Evolutionary conservation across 1,140 invertebrate species (phyloP), one percentile per base, ranked within the genome.

Genomic region (Drosophila elegans): DNA sequence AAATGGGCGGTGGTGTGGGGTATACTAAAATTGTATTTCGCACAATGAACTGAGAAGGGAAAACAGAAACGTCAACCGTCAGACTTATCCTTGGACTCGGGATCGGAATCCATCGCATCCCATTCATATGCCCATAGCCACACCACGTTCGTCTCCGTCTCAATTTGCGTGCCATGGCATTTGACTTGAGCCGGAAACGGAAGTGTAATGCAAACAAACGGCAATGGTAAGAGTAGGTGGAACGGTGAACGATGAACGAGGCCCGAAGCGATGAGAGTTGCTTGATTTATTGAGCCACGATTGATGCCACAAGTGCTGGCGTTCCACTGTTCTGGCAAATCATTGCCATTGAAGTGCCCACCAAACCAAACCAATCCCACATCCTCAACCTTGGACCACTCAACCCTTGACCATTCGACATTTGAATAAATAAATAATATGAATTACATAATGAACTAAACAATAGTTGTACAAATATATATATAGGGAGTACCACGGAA

Each of bases 221-320:
- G 52, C 36, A 21, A 6, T 71, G 52, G 38, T 44, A 36, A 39
- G 29, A 44, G 60, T 42, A 71, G 32, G 34, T 32, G 13, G 36
- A 46, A 44, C 27, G 38, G 29, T 34, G 42, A 48, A 51, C 13
- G 29, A 12, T 16, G 64, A 39, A 48, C 46, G 13, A 66, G 74
- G 66, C 49, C 54, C 51, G 36, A 53, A 76, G 59, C 63, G 64
- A 69, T 67, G 63, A 76, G 64, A 48, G 57, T 72, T 66, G 74
- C 55, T 61, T 80, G 78, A 80, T 80, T 80, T 80, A 80, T 80
- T 80, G 78, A 57, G 56, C 55, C 57, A 55, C 66, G 78, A 66
- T 76, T 80, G 78, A 76, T 71, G 78, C 73, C 78, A 80, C 78
- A 80, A 80, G 78, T 80, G 78, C 78, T 64, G 44, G 59, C 72